Evolutionary conservation across 2,113 vertebrate species (phyloP), one percentile per base, ranked within the genome.

Genomic region (Chaenogobius annularis): DNA sequence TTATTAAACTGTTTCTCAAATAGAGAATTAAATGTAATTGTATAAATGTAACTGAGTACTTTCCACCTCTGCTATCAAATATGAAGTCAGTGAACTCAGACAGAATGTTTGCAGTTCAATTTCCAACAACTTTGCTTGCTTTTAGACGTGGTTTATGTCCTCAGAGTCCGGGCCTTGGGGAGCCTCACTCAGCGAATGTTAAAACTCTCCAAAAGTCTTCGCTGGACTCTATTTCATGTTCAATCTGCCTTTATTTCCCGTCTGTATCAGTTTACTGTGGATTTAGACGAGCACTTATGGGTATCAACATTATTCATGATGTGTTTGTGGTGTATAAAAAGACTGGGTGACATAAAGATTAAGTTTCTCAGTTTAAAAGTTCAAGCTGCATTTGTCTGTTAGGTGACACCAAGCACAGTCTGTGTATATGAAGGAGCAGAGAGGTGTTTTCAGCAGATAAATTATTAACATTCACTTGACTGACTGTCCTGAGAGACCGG

Each of bases 381-480:
- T 63, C 61, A 63, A 20, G 35, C 31, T 63, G 35, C 61, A 10
- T 20, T 22, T 20, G 13, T 14, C 64, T 46, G 11, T 47, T 23
- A 7, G 13, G 12, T 13, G 40, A 8, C 43, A 26, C n/a, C 0
- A 66, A 40, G 63, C 40, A 17, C 8, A 10, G 14, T 56, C 13
- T 64, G 17, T 58, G 55, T 11, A 10, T 47, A 17, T 46, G 20
- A 69, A 69, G 20, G 37, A 15, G 7, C 19, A 12, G 66, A 20
- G 37, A 12, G 17, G n/a, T 70, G 15, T 77, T 75, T 77, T 63
- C 64, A 48, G 58, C 22, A 10, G 61, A 66, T 84, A 7, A 84
- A 78, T 84, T 50, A 79, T 74, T 78, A 68, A 77, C 43, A 70
- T 46, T 47, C 44, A 70, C 43, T 13, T 31, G 67, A 54, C 43